Evolutionary conservation across 2,797 vertebrate genomes (phyloP).

Genomic region (Rhinophrynus dorsalis): DNA sequence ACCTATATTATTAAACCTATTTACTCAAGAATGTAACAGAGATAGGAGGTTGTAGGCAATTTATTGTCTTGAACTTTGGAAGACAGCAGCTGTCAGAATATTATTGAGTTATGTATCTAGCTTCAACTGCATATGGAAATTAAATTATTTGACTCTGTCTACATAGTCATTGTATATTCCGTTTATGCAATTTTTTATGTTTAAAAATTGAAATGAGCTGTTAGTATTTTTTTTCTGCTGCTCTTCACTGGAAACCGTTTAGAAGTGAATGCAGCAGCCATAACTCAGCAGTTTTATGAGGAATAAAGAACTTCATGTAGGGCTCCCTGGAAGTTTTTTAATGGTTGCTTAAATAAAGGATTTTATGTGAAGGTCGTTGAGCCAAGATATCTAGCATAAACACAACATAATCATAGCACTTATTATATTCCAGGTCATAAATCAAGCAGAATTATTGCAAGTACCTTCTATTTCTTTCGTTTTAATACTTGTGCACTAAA

Average conservation of each 20-base stretch:
- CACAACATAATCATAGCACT: constrained; percentile 37
- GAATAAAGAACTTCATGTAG: constrained; percentile 40
- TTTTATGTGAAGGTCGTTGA: constrained; percentile 48
- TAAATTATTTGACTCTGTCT: constrained; percentile 16
- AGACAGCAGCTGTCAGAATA: constrained; percentile 19
- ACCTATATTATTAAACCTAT: neutral
- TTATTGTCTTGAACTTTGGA: constrained; percentile 1
- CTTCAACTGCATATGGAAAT: constrained; percentile 15
- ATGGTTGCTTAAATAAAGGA: constrained; percentile 43
- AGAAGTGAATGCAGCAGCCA: constrained; percentile 34
- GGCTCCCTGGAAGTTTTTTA: constrained; percentile 41
- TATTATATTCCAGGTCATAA: constrained; percentile 26
- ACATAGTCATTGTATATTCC: constrained; percentile 20
- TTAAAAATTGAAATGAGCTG: constrained; percentile 39
- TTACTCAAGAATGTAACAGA: neutral
- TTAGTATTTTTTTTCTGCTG: constrained; percentile 27
- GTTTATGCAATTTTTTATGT: constrained; percentile 29
- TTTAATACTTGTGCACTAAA: constrained; percentile 15
- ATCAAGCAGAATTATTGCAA: constrained; percentile 31
- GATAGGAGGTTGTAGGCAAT: neutral
- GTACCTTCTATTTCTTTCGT: constrained; percentile 32
- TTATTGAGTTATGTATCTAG: constrained; percentile 14
- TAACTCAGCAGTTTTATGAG: constrained; percentile 46
- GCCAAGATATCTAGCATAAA: constrained; percentile 46
- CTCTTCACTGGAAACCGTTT: constrained; percentile 33